Evolutionary conservation across 1,140 invertebrate genomes (phyloP).

Genomic region (Chironomus tepperi): DNA sequence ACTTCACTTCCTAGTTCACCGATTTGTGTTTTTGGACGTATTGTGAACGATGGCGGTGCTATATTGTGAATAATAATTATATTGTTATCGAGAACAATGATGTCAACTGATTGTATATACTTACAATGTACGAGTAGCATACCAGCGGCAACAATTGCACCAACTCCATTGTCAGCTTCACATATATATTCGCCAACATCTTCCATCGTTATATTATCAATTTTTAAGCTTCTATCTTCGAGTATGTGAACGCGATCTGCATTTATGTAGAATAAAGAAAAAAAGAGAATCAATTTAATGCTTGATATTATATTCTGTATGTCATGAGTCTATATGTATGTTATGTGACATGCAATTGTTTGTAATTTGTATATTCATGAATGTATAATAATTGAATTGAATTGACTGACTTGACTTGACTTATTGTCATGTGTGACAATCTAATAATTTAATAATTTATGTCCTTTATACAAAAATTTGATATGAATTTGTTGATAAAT

Average conservation of each 20-base stretch:
- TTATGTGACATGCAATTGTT: no score
- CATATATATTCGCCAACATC: constrained; percentile 91
- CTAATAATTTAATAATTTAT: no score
- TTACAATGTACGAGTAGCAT: constrained; percentile 71
- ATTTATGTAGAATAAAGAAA: background rate
- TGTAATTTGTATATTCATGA: no score
- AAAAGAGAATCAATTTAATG: background rate
- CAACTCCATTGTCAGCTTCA: constrained; percentile 80
- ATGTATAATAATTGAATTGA: no score
- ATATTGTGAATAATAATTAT: constrained; percentile 30
- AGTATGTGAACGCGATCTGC: constrained; percentile 63
- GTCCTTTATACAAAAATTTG: no score
- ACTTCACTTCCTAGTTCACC: constrained; percentile 56
- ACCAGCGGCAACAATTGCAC: constrained; percentile 69
- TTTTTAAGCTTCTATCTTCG: constrained; percentile 67
- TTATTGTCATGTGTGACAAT: no score
- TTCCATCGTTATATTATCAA: constrained; percentile 60
- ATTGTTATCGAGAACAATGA: background rate
- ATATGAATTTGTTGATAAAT: no score
- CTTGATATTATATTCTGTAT: no score
- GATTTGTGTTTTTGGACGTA: constrained; percentile 54
- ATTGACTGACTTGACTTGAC: no score
- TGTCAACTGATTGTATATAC: constrained; percentile 30
- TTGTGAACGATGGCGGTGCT: constrained; percentile 56
- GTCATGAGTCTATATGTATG: no score